Evolutionary conservation across 2,888 invertebrate species (phyloP).

Genomic region (Podotricha telesiphe): DNA sequence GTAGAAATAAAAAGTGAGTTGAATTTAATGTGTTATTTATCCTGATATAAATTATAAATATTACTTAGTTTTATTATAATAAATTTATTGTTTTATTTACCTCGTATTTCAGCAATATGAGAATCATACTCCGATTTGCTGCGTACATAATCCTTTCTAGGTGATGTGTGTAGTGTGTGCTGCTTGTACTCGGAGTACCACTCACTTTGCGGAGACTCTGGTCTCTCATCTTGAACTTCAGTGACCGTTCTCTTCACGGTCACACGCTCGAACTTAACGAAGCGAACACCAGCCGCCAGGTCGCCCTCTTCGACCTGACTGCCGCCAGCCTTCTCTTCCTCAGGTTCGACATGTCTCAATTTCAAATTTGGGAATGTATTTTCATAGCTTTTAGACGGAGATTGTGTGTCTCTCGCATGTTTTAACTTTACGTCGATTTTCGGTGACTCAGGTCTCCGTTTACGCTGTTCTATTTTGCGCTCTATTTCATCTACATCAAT

Average conservation of each 20-base stretch:
- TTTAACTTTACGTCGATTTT: constrained; percentile 85
- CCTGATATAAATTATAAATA: background rate
- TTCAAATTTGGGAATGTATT: constrained; percentile 71
- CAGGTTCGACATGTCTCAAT: constrained; percentile 74
- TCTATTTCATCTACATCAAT: constrained; percentile 85
- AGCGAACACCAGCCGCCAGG: constrained; percentile 84
- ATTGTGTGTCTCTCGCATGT: constrained; percentile 80
- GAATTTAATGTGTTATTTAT: no score
- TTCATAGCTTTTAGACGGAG: constrained; percentile 74
- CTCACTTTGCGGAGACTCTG: constrained; percentile 76
- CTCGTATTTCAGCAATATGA: constrained; percentile 93
- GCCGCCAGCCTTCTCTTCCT: constrained; percentile 64
- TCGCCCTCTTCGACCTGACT: constrained; percentile 86
- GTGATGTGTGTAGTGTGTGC: constrained; percentile 85
- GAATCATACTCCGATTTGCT: constrained; percentile 93
- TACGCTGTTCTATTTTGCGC: constrained; percentile 83
- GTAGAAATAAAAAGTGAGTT: no score
- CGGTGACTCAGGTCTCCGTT: constrained; percentile 80
- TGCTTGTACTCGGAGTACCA: constrained; percentile 79
- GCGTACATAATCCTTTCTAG: constrained; percentile 88
- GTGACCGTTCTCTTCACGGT: constrained; percentile 86
- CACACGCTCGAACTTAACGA: constrained; percentile 89
- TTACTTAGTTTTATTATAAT: background rate
- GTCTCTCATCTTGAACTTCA: constrained; percentile 65
- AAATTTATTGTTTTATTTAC: constrained; percentile 77